phyloP scores from a whole-genome alignment of 2,797 vertebrate genomes.

The Ispidina lecontei region DNA sequence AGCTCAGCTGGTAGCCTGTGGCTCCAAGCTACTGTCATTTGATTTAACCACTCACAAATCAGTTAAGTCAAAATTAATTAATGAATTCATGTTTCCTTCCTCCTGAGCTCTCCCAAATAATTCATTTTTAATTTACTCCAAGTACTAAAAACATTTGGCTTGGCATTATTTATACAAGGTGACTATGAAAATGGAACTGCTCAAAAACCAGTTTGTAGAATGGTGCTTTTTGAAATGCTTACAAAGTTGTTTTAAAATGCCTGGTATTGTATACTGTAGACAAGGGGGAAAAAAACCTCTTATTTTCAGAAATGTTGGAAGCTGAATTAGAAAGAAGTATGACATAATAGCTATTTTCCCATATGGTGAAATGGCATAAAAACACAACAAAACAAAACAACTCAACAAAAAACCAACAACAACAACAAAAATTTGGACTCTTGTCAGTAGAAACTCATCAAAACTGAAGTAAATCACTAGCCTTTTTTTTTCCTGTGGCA shows the following conservation, averaged over 20 bases:
- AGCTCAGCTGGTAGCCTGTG: conserved; percentile 42
- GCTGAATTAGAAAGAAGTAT: not conserved
- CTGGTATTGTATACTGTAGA: not conserved
- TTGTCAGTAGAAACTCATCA: not conserved
- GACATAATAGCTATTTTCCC: not conserved
- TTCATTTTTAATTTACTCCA: conserved; percentile 47
- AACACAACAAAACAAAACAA: too few species aligned
- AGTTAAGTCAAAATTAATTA: conserved; percentile 65
- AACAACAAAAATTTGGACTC: not conserved
- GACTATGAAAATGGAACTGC: not conserved
- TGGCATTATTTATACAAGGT: conserved; percentile 51
- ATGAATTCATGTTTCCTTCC: conserved; percentile 31
- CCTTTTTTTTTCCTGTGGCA: not conserved
- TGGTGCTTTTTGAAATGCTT: not conserved
- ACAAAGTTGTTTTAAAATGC: not conserved
- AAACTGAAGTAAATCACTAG: not conserved
- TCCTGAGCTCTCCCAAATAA: conserved; percentile 42
- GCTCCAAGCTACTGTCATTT: conserved; percentile 56
- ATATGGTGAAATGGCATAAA: not conserved
- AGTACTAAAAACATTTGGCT: conserved; percentile 26
- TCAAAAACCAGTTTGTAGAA: not conserved
- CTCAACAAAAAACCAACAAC: too few species aligned
- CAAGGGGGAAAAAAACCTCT: not conserved
- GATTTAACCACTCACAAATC: conserved; percentile 59
- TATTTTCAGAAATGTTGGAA: not conserved